Conservation (phyloP, 2,888 invertebrate species). For the Drosophila yooni region DNA sequence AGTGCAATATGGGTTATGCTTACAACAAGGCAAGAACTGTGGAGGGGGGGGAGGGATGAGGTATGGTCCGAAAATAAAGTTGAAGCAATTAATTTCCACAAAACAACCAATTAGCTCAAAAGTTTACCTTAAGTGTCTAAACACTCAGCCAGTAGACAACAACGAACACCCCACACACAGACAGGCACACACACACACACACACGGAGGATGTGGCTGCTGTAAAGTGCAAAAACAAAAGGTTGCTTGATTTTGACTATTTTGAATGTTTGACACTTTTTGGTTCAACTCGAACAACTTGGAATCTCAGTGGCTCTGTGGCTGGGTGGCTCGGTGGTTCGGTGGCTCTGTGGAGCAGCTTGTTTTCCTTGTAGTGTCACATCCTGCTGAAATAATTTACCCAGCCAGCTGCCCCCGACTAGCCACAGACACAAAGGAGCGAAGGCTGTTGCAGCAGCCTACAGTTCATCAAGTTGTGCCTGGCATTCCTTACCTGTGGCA, state of each 20-base stretch:
- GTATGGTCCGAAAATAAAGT: conserved; percentile 79
- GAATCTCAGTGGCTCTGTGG: conserved; percentile 15
- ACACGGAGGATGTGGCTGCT: conserved; percentile 4
- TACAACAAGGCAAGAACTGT: background rate
- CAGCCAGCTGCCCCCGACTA: conserved; percentile 34
- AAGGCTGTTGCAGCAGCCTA: conserved; percentile 2
- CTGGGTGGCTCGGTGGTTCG: background rate
- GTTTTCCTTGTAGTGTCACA: conserved; percentile 78
- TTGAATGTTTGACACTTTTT: conserved; percentile 84
- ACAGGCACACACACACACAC: background rate
- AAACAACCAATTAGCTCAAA: conserved; percentile 84
- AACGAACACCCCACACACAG: background rate
- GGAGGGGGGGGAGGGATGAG: background rate
- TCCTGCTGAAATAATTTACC: conserved; percentile 78
- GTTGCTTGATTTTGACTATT: conserved; percentile 84
- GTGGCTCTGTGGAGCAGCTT: conserved; percentile 63
- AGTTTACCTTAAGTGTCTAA: conserved; percentile 84
- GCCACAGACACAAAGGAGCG: conserved; percentile 36
- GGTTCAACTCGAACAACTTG: conserved; percentile 51
- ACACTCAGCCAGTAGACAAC: conserved; percentile 69
- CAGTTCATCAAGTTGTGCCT: conserved; percentile 52
- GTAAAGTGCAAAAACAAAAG: conserved; percentile 75
- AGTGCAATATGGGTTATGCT: conserved; percentile 64
- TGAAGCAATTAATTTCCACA: conserved; percentile 85
- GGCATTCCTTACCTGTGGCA: conserved; percentile 38